Conservation (phyloP, 1,140 invertebrate genomes). For the Gerris buenoi region DNA sequence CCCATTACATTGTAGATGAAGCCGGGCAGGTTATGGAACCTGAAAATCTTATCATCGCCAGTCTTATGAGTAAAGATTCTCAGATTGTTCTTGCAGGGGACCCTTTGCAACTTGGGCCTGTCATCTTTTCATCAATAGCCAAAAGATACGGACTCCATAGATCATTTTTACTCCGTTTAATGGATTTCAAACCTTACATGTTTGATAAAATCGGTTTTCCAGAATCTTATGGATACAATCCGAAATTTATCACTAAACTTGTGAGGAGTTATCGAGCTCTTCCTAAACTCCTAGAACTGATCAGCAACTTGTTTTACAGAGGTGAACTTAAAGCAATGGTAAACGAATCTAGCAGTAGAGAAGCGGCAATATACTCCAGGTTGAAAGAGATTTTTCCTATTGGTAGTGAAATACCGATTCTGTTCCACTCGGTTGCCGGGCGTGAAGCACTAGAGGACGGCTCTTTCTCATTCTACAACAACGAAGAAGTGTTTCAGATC, state of each 20-base stretch:
- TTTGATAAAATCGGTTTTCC: slow-evolving; percentile 28
- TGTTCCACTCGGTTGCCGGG: slow-evolving; percentile 72
- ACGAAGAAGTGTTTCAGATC: slow-evolving; percentile 60
- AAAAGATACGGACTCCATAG: slow-evolving; percentile 40
- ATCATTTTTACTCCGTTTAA: slow-evolving; percentile 28
- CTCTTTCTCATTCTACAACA: slow-evolving; percentile 83
- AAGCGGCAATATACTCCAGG: neutral
- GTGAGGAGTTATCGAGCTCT: slow-evolving; percentile 65
- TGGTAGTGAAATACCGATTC: neutral
- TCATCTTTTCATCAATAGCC: slow-evolving; percentile 51
- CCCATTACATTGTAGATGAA: slow-evolving; percentile 79
- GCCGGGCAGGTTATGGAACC: slow-evolving; percentile 81
- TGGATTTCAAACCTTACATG: slow-evolving; percentile 22
- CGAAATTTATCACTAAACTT: slow-evolving; percentile 51
- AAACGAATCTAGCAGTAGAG: slow-evolving; percentile 13
- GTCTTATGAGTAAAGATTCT: slow-evolving; percentile 32
- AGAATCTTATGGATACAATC: slow-evolving; percentile 43
- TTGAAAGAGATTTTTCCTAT: neutral
- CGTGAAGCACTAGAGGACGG: slow-evolving; percentile 52
- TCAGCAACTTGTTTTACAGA: slow-evolving; percentile 72
- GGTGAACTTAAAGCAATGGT: slow-evolving; percentile 44
- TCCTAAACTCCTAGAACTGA: slow-evolving; percentile 52
- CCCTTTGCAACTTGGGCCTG: slow-evolving; percentile 77
- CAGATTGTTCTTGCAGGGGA: slow-evolving; percentile 78
- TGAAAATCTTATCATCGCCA: slow-evolving; percentile 51